phyloP scores from a whole-genome alignment of 2,888 invertebrate species.

The Thumatha senex region DNA sequence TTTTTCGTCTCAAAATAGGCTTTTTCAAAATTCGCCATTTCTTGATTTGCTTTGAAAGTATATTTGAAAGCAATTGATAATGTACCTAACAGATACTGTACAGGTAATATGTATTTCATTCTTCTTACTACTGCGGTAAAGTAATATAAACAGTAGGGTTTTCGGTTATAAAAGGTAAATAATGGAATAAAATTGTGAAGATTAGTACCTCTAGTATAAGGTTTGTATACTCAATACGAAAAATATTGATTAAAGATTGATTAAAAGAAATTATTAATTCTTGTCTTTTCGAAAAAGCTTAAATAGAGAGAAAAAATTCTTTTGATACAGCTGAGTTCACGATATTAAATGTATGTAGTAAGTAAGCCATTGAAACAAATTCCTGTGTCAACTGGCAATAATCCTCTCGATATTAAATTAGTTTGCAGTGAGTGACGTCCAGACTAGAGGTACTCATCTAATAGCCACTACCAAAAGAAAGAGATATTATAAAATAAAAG shows the following conservation, averaged over 20 bases:
- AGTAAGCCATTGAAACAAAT: too few relatives aligned
- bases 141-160: conserved; percentile 18
- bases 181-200: background rate
- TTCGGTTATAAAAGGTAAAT: conserved; percentile 16
- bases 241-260: background rate
- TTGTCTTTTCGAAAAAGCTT: background rate
- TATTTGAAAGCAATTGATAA: too few relatives aligned
- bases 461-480: conserved; percentile 41
- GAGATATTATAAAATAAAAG: conserved; percentile 34
- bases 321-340: conserved; percentile 1
- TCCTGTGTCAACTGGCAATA: too few relatives aligned
- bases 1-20: too few relatives aligned
- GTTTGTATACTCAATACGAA: too few relatives aligned
- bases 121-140: conserved; percentile 6
- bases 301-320: background rate
- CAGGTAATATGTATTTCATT: background rate
- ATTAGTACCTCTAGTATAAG: background rate
- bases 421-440: too few relatives aligned
- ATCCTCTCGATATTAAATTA: too few relatives aligned
- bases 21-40: too few relatives aligned
- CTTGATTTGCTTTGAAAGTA: too few relatives aligned
- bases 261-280: background rate
- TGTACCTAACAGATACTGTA: too few relatives aligned
- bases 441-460: conserved; percentile 13
- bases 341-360: background rate